These are phyloP conservation scores for Strigamia transsilvanica DNA, from an alignment of 2,888 invertebrate genomes.

Conservation along the genomic window DNA sequence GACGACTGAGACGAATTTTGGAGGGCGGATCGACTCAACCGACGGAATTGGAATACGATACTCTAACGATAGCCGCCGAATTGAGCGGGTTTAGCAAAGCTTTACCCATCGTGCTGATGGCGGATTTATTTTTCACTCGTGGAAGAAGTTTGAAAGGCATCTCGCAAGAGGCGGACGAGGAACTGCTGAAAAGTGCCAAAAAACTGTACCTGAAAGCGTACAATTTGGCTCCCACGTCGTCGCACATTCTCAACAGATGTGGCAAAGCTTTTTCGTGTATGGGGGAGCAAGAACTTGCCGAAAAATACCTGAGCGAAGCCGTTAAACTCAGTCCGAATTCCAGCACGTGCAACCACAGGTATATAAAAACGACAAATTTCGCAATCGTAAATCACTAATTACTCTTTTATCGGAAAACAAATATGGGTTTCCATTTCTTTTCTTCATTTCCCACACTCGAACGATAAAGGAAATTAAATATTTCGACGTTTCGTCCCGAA, in stretches of 20 bases:
- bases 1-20: conserved; percentile 6
- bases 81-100: neutral
- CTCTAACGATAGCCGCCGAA: neutral
- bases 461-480: too few species aligned
- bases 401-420: too few species aligned
- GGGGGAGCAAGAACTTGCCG: neutral
- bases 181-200: neutral
- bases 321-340: neutral
- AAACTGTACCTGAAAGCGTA: neutral
- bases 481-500: too few species aligned
- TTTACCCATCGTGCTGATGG: neutral
- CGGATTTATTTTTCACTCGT: neutral
- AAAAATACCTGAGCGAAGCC: conserved; percentile 7
- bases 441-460: too few species aligned
- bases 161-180: neutral
- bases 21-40: neutral
- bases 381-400: too few species aligned
- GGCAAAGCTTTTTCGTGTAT: conserved; percentile 15
- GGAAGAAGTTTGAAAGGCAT: neutral
- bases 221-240: neutral
- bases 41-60: neutral
- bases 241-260: conserved; percentile 38
- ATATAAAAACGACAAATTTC: neutral
- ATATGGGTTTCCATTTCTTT: too few species aligned
- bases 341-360: neutral